These are phyloP conservation scores for Rhea pennata DNA, from an alignment of 2,113 vertebrate species.

Conservation along the genomic window DNA sequence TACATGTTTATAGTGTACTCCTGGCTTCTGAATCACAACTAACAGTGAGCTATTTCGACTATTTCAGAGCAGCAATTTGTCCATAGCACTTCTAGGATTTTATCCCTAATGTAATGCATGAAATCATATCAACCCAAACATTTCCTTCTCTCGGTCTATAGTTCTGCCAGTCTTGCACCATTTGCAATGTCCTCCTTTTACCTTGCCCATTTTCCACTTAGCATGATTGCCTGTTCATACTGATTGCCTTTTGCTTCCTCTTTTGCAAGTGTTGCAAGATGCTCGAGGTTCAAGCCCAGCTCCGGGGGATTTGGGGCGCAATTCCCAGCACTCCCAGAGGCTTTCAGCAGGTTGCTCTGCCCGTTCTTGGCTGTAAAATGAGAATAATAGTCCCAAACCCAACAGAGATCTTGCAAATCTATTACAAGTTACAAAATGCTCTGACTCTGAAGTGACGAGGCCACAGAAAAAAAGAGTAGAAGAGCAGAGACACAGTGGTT, in stretches of 20 bases:
- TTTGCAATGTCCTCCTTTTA: not conserved
- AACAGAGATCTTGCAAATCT: not conserved
- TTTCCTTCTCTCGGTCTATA: not conserved
- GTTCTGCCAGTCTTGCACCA: not conserved
- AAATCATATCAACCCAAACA: not conserved
- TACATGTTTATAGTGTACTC: not conserved
- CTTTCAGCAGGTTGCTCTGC: not conserved
- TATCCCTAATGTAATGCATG: not conserved
- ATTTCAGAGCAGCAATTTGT: not conserved
- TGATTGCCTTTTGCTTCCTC: not conserved
- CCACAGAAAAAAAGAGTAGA: rapidly evolving
- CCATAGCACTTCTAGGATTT: not conserved
- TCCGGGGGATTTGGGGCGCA: not conserved
- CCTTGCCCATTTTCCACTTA: not conserved
- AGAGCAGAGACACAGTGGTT: rapidly evolving
- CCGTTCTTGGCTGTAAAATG: rapidly evolving
- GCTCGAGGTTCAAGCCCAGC: too few species aligned
- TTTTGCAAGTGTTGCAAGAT: rapidly evolving
- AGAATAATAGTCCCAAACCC: not conserved
- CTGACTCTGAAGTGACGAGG: not conserved
- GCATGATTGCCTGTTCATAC: rapidly evolving
- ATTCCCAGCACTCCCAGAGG: not conserved
- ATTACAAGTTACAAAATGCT: rapidly evolving
- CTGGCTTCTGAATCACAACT: not conserved
- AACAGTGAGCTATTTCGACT: not conserved